Evolutionary conservation across 1,140 invertebrate genomes (phyloP).

Genomic region (Manduca sexta): DNA sequence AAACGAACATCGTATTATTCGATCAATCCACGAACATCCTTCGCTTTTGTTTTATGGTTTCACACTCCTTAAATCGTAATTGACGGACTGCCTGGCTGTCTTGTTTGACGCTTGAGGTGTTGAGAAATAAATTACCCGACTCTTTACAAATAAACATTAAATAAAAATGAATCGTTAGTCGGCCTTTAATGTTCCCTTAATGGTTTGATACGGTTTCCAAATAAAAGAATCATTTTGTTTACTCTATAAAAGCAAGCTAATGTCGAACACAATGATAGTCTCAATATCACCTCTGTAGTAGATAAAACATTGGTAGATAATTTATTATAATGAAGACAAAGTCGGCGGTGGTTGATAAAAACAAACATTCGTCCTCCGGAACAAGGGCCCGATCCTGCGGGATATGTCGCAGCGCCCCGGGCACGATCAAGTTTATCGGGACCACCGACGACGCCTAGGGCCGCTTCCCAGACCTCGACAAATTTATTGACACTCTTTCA

Average conservation of each 20-base stretch:
- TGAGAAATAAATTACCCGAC: neutral
- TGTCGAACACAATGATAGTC: constrained; percentile 36
- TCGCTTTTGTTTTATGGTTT: constrained; percentile 15
- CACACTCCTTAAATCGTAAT: constrained; percentile 16
- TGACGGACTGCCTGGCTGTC: constrained; percentile 11
- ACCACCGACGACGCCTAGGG: constrained; percentile 61
- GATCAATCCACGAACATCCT: constrained; percentile 13
- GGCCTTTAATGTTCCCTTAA: neutral
- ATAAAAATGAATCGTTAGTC: neutral
- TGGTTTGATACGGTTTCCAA: neutral
- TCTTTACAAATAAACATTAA: neutral
- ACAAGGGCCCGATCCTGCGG: constrained; percentile 50
- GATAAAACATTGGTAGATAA: constrained; percentile 49
- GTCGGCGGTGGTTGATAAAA: constrained; percentile 54
- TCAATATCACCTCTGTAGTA: constrained; percentile 29
- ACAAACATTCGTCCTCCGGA: constrained; percentile 49
- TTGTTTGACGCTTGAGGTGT: constrained; percentile 13
- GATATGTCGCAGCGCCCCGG: constrained; percentile 36
- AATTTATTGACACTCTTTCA: constrained; percentile 73
- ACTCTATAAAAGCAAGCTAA: constrained; percentile 10
- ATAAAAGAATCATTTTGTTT: constrained; percentile 5
- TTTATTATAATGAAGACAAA: constrained; percentile 58
- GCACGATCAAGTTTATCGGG: constrained; percentile 44
- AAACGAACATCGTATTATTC: constrained; percentile 10
- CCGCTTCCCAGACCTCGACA: constrained; percentile 37